These are phyloP conservation scores for Sinohyriopsis cumingii DNA, from an alignment of 2,888 invertebrate genomes.

Conservation along the genomic window DNA sequence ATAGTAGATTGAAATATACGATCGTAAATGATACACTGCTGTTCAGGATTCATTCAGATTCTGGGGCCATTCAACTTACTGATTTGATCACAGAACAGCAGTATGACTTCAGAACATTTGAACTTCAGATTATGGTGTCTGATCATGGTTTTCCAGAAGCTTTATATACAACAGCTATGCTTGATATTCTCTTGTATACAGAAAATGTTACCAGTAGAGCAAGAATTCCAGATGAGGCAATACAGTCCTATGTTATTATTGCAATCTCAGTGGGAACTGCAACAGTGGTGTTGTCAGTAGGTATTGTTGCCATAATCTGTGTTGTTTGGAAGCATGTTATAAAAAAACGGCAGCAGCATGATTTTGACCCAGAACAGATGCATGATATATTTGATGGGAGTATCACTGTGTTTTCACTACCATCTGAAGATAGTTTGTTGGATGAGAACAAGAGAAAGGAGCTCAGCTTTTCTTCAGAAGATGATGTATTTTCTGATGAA, in stretches of 20 bases:
- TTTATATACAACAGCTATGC: constrained; percentile 18
- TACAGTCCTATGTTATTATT: constrained; percentile 14
- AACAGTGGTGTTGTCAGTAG: constrained; percentile 44
- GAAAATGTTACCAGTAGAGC: constrained; percentile 25
- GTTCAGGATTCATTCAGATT: constrained; percentile 48
- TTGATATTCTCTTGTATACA: constrained; percentile 19
- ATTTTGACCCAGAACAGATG: not conserved
- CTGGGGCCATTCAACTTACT: constrained; percentile 48
- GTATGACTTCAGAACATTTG: constrained; percentile 20
- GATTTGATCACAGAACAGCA: constrained; percentile 14
- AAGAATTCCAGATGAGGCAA: constrained; percentile 12
- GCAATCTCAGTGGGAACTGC: constrained; percentile 39
- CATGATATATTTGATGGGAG: not conserved
- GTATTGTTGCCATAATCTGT: constrained; percentile 41
- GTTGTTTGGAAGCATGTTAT: constrained; percentile 32
- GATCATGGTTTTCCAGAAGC: constrained; percentile 31
- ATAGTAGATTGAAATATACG: constrained; percentile 53
- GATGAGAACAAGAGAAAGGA: constrained; percentile 18
- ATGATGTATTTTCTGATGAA: constrained; percentile 1
- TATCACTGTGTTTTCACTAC: too few relatives aligned
- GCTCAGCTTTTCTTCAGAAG: constrained; percentile 19
- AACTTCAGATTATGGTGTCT: constrained; percentile 29
- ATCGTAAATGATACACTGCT: constrained; percentile 57
- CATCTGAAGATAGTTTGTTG: too few relatives aligned
- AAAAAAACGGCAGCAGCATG: constrained; percentile 20